Percentiles rank a stretch among this genome's conserved stretches.
Conservation (phyloP, 2,113 vertebrate species). For the Pollachius pollachius region DNA sequence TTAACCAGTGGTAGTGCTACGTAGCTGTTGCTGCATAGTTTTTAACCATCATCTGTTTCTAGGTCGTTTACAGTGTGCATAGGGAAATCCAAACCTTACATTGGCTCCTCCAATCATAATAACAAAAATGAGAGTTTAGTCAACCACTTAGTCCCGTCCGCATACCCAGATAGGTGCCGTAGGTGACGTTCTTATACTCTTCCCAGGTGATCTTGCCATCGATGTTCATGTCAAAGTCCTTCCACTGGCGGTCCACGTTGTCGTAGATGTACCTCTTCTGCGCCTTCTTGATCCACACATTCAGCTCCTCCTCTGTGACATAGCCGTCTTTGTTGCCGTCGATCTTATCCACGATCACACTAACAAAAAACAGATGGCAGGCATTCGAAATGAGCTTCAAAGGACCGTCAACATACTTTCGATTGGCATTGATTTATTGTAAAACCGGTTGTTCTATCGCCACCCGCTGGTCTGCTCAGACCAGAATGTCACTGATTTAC, state of each 20-base stretch:
- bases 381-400: not conserved
- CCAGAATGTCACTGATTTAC: no score
- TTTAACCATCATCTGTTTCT: conserved; percentile 78
- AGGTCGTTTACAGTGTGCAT: conserved; percentile 72
- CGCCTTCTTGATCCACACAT: conserved; percentile 78
- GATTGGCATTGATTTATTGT: not conserved
- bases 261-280: conserved; percentile 78
- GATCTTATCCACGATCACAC: conserved; percentile 78
- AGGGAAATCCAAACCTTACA: no score
- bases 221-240: conserved; percentile 76
- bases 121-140: not conserved
- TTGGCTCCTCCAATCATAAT: no score
- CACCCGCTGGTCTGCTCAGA: no score
- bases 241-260: conserved; percentile 78
- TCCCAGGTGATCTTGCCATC: conserved; percentile 83
- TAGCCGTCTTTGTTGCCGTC: conserved; percentile 77
- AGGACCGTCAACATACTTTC: no score
- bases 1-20: no score
- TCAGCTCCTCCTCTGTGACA: conserved; percentile 80
- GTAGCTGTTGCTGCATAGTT: conserved; percentile 67
- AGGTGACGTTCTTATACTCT: conserved; percentile 83
- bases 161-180: conserved; percentile 84
- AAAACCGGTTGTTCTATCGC: no score
- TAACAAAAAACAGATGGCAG: conserved; percentile 19
- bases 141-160: not conserved